Conservation (phyloP, 2,797 vertebrate genomes). For the Argyrosomus regius region DNA sequence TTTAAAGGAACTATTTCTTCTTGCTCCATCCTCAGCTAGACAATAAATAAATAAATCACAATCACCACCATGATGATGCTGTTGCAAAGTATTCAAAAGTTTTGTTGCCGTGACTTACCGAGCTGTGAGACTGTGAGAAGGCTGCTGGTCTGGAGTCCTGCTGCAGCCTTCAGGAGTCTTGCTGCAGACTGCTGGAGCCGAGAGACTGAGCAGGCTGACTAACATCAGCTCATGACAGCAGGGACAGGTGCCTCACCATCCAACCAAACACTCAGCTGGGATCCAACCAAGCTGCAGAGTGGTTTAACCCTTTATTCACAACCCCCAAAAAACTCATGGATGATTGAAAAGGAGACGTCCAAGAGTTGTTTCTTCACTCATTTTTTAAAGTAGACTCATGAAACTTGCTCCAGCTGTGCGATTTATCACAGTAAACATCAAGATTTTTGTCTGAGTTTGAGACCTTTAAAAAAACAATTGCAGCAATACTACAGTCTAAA, state of each 20-base stretch:
- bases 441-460: background rate
- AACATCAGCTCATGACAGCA: constrained; percentile 60
- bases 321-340: background rate
- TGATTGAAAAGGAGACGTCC: background rate
- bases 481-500: background rate
- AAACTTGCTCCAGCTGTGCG: background rate
- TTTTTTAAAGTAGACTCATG: background rate
- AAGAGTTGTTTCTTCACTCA: background rate
- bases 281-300: background rate
- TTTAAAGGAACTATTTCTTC: background rate
- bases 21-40: background rate
- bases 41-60: background rate
- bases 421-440: background rate
- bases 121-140: constrained; percentile 15
- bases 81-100: background rate
- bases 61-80: background rate
- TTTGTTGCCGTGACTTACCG: constrained; percentile 57
- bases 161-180: constrained; percentile 48
- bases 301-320: constrained; percentile 53
- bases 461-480: background rate
- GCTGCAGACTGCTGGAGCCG: constrained; percentile 40
- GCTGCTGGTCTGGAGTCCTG: background rate
- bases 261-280: constrained; percentile 13
- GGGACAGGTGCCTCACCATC: constrained; percentile 47
- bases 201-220: constrained; percentile 18